These are phyloP conservation scores for Eriocheir sinensis DNA, from an alignment of 1,140 invertebrate genomes.

Conservation along the genomic window DNA sequence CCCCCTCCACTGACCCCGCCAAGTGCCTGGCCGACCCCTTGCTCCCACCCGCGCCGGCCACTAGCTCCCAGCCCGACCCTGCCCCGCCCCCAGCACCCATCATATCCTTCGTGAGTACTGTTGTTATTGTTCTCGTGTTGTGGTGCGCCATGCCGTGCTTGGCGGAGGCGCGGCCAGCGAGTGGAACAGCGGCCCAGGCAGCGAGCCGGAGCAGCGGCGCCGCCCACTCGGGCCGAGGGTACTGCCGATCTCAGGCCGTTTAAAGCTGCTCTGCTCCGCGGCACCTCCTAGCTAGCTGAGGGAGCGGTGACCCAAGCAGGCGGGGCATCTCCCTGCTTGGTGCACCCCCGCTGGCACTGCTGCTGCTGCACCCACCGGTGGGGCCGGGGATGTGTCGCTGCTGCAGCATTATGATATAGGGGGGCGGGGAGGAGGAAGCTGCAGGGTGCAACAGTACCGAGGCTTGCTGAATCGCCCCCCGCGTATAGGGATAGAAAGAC, in stretches of 20 bases:
- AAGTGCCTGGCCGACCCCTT: constrained; percentile 57
- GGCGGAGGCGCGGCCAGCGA: no score
- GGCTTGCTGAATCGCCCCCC: no score
- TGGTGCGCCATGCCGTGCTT: background rate
- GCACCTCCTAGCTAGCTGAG: background rate
- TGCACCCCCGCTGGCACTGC: no score
- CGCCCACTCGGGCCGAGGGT: background rate
- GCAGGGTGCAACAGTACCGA: background rate
- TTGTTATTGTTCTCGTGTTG: background rate
- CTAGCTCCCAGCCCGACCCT: constrained; percentile 39
- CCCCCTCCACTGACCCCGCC: constrained; percentile 33
- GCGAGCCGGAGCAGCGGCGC: background rate
- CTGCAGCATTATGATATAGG: background rate
- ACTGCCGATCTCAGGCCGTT: background rate
- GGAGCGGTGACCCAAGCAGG: background rate
- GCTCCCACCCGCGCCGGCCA: background rate
- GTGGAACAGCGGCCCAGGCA: background rate
- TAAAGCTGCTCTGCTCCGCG: constrained; percentile 2
- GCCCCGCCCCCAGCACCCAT: background rate
- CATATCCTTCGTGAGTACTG: constrained; percentile 59
- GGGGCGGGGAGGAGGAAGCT: background rate
- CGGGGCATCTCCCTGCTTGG: background rate
- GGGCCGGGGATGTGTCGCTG: background rate
- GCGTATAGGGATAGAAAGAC: no score
- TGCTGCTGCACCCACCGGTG: background rate